Evolutionary conservation across 1,140 invertebrate genomes (phyloP).

Genomic region (Euglossa dilemma): DNA sequence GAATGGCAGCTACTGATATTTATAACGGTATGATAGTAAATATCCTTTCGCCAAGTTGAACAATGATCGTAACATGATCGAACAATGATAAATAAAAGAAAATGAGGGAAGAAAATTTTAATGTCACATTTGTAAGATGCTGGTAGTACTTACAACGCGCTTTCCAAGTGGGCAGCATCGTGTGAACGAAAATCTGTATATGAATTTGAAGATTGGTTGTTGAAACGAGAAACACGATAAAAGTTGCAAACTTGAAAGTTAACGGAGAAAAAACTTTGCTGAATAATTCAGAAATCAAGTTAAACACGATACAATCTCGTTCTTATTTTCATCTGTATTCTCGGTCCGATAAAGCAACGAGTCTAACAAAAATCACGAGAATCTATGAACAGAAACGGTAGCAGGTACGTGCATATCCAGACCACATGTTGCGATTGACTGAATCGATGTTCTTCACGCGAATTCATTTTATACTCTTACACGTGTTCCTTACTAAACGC

Average conservation of each 20-base stretch:
- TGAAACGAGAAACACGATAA: not conserved
- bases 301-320: not conserved
- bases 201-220: too few species aligned
- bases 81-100: too few species aligned
- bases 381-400: not conserved
- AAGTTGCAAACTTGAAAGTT: not conserved
- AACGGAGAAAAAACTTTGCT: not conserved
- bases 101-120: not conserved
- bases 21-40: not conserved
- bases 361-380: slow-evolving; percentile 1
- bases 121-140: not conserved
- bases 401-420: not conserved
- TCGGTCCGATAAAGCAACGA: not conserved
- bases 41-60: not conserved
- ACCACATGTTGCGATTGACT: slow-evolving; percentile 30
- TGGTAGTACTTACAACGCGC: slow-evolving; percentile 72
- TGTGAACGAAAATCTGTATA: slow-evolving; percentile 20
- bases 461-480: slow-evolving; percentile 48
- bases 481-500: slow-evolving; percentile 40
- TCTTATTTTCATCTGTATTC: not conserved
- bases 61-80: too few species aligned
- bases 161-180: slow-evolving; percentile 69
- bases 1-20: not conserved
- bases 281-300: not conserved
- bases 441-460: slow-evolving; percentile 28